Percentiles rank a stretch among this genome's conserved stretches.
Conservation (phyloP, 2,113 vertebrate genomes). For the Heloderma charlesbogerti region DNA sequence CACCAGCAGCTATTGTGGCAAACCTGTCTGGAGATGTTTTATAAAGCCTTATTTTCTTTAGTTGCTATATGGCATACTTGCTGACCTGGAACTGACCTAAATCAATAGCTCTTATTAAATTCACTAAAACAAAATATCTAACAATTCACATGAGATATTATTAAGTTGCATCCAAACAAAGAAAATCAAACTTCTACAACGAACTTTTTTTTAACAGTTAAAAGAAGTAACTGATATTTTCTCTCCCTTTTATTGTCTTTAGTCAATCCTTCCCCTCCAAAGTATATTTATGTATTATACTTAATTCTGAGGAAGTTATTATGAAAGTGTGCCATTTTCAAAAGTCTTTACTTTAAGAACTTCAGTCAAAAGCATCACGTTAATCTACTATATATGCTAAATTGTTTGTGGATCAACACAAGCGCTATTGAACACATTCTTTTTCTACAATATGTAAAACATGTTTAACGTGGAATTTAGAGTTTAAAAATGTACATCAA, state of each 20-base stretch:
- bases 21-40: too few species aligned
- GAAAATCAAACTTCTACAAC: background rate
- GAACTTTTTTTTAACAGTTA: background rate
- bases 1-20: too few species aligned
- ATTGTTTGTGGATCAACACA: background rate
- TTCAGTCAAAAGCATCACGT: background rate
- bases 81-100: background rate
- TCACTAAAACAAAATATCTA: background rate
- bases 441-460: background rate
- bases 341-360: background rate
- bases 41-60: background rate
- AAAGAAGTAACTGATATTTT: background rate
- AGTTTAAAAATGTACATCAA: background rate
- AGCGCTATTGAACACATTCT: background rate
- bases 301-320: background rate
- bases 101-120: background rate
- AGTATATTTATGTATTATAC: background rate
- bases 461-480: background rate
- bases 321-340: background rate
- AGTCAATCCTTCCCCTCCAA: background rate
- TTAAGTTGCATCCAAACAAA: background rate
- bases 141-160: background rate
- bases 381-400: background rate
- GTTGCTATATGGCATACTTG: background rate
- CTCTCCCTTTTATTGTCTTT: background rate